These are phyloP conservation scores for Uloborus plumipes DNA, from an alignment of 2,888 invertebrate genomes.

Conservation along the genomic window DNA sequence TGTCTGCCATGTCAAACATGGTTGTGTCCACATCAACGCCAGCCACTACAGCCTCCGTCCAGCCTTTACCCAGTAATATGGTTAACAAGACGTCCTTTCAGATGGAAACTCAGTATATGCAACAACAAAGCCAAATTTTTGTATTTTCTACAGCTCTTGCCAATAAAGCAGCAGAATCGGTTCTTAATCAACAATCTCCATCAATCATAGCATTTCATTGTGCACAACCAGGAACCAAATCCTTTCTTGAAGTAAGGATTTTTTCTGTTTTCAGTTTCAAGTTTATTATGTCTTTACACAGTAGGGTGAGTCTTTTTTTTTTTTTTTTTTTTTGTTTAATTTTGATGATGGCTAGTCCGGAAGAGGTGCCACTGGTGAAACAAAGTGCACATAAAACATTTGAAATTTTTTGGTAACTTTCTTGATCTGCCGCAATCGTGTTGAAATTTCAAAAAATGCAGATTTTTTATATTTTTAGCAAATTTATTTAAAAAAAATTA, in stretches of 20 bases:
- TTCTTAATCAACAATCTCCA: conserved; percentile 88
- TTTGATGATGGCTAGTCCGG: no score
- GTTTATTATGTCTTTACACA: conserved; percentile 2
- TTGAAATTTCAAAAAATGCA: no score
- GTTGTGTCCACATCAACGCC: conserved; percentile 64
- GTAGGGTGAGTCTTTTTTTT: no score
- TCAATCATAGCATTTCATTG: conserved; percentile 96
- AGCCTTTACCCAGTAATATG: conserved; percentile 81
- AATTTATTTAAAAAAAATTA: no score
- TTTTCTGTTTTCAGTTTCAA: conserved; percentile 8
- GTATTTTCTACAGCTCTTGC: conserved; percentile 95
- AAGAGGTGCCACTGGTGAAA: no score
- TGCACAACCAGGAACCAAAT: conserved; percentile 94
- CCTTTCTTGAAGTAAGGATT: conserved; percentile 84
- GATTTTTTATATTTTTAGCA: no score
- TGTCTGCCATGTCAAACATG: conserved; percentile 65
- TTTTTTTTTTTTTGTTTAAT: no score
- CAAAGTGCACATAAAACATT: no score
- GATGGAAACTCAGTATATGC: conserved; percentile 89
- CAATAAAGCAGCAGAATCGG: conserved; percentile 94
- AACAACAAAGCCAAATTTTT: conserved; percentile 98
- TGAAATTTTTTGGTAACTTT: no score
- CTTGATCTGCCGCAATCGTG: no score
- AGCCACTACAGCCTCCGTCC: conserved; percentile 64
- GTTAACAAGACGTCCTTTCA: conserved; percentile 75